Conservation (phyloP, 2,113 vertebrate genomes). For the Xiphophorus maculatus region DNA sequence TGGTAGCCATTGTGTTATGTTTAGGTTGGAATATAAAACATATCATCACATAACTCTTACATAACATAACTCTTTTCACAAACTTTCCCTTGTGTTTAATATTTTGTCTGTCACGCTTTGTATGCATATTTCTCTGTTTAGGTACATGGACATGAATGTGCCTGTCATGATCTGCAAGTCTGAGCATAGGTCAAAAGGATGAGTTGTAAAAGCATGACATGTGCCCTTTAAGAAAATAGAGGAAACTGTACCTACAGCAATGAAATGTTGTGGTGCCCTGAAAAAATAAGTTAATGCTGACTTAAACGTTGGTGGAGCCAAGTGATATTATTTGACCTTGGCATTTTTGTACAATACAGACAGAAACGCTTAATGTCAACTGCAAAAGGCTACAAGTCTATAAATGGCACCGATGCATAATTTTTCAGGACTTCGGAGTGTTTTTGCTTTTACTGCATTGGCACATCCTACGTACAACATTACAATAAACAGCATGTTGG, state of each 20-base stretch:
- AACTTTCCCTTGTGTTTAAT: no score
- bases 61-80: no score
- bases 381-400: constrained; percentile 17
- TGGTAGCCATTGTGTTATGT: no score
- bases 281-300: constrained; percentile 1
- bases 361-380: constrained; percentile 15
- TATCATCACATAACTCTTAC: no score
- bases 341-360: not conserved
- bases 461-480: constrained; percentile 37
- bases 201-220: no score
- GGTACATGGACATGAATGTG: no score
- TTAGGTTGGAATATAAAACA: no score
- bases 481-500: constrained; percentile 49
- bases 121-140: no score
- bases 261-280: not conserved
- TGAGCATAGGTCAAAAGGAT: no score
- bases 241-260: not conserved
- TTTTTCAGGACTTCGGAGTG: constrained; percentile 36
- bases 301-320: not conserved
- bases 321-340: not conserved
- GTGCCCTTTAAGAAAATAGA: not conserved
- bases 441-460: constrained; percentile 38
- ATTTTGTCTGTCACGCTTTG: no score
- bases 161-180: no score
- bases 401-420: constrained; percentile 26